phyloP scores from a whole-genome alignment of 2,888 invertebrate genomes.

The Drosophila lacicola region DNA sequence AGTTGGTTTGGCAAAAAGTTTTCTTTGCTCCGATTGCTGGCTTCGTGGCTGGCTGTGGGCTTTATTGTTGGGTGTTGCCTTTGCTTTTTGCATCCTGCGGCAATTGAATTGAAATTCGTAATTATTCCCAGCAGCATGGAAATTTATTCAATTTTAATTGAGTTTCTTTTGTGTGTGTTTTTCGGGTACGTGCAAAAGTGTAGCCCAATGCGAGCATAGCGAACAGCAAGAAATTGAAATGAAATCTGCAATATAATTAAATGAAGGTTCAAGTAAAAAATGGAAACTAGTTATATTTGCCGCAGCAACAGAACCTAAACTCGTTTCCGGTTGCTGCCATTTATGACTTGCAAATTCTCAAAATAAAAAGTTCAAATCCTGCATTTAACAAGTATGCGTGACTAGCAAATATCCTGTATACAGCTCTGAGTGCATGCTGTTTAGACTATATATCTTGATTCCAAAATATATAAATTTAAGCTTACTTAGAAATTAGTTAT shows the following conservation, averaged over 20 bases:
- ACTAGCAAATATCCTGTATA: neutral
- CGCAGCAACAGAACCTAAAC: constrained; percentile 3
- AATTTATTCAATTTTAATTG: constrained; percentile 81
- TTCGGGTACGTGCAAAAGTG: constrained; percentile 38
- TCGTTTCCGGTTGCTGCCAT: constrained; percentile 1
- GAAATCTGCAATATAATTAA: constrained; percentile 73
- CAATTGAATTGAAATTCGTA: constrained; percentile 81
- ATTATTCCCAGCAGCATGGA: constrained; percentile 78
- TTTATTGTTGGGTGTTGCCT: constrained; percentile 38
- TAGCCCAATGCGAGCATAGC: constrained; percentile 26
- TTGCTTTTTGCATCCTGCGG: constrained; percentile 70
- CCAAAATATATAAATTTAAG: too few relatives aligned
- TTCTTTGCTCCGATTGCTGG: constrained; percentile 46
- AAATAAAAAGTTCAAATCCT: neutral
- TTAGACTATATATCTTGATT: too few relatives aligned
- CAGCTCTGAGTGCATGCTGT: too few relatives aligned
- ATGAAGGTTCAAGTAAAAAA: constrained; percentile 37
- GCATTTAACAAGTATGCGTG: neutral
- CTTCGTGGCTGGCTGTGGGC: constrained; percentile 21
- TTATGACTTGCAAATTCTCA: constrained; percentile 12
- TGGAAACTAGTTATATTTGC: constrained; percentile 25
- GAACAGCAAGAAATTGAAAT: constrained; percentile 60
- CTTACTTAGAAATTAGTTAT: too few relatives aligned
- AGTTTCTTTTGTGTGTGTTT: constrained; percentile 65
- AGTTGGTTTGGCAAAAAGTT: constrained; percentile 46